These are phyloP conservation scores for Troides oblongomaculatus DNA, from an alignment of 2,888 invertebrate species.

Conservation along the genomic window DNA sequence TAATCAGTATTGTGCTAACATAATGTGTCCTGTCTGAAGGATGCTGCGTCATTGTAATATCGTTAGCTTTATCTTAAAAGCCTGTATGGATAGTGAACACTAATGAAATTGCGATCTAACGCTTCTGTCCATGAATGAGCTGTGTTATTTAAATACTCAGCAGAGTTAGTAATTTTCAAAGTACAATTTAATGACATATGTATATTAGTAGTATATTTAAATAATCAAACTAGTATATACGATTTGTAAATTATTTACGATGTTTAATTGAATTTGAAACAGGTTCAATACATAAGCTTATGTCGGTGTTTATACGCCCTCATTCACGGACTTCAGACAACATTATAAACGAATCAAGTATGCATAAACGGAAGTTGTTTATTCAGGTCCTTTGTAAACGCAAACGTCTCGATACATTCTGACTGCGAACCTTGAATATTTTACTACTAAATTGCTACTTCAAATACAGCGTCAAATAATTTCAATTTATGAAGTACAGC, in stretches of 20 bases:
- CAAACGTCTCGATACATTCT: slow-evolving; percentile 15
- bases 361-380: slow-evolving; percentile 11
- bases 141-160: no score
- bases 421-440: not conserved
- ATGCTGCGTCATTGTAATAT: no score
- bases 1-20: no score
- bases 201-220: no score
- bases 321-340: not conserved
- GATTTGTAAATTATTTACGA: not conserved
- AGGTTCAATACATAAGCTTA: not conserved
- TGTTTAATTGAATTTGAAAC: not conserved
- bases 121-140: no score
- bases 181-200: no score
- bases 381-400: slow-evolving; percentile 17
- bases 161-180: no score
- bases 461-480: not conserved
- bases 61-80: no score
- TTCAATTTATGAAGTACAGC: not conserved
- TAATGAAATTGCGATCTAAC: no score
- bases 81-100: no score
- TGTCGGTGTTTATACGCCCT: not conserved
- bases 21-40: no score
- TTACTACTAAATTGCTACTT: slow-evolving; percentile 1
- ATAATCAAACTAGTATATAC: no score
- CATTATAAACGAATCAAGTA: slow-evolving; percentile 13